phyloP scores from a whole-genome alignment of 2,113 vertebrate species.

The Ovis aries region DNA sequence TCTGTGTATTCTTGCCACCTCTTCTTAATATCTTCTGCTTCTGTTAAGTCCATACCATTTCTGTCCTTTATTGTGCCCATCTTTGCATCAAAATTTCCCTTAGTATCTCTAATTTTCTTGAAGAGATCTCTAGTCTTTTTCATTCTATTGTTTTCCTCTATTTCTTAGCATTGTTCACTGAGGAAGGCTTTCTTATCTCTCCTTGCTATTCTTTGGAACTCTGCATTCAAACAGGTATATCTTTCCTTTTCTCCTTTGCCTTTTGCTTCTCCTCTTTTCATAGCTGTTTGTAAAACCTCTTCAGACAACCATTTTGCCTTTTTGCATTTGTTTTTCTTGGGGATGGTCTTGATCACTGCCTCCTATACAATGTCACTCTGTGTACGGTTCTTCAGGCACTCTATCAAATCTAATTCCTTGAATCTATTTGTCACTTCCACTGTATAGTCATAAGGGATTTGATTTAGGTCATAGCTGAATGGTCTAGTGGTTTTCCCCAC shows the following conservation, averaged over 20 bases:
- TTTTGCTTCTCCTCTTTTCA: neutral
- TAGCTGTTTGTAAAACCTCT: neutral
- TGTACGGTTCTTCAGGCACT: neutral
- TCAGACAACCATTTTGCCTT: neutral
- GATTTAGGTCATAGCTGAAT: neutral
- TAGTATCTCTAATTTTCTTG: neutral
- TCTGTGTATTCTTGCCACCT: neutral
- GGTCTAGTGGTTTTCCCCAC: neutral
- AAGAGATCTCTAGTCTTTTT: neutral
- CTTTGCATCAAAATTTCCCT: neutral
- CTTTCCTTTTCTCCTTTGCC: neutral
- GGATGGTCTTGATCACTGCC: neutral
- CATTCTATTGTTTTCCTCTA: neutral
- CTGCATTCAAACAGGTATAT: neutral
- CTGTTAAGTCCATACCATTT: neutral
- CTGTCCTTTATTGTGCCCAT: neutral
- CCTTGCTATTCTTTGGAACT: neutral
- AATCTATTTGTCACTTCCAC: neutral
- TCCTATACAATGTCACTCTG: neutral
- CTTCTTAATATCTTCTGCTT: neutral
- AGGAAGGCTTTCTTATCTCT: neutral
- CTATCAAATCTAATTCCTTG: neutral
- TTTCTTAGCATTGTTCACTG: neutral
- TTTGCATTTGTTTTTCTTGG: neutral
- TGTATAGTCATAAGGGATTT: neutral